These are phyloP conservation scores for Osmerus eperlanus DNA, from an alignment of 2,113 vertebrate species.

Conservation along the genomic window DNA sequence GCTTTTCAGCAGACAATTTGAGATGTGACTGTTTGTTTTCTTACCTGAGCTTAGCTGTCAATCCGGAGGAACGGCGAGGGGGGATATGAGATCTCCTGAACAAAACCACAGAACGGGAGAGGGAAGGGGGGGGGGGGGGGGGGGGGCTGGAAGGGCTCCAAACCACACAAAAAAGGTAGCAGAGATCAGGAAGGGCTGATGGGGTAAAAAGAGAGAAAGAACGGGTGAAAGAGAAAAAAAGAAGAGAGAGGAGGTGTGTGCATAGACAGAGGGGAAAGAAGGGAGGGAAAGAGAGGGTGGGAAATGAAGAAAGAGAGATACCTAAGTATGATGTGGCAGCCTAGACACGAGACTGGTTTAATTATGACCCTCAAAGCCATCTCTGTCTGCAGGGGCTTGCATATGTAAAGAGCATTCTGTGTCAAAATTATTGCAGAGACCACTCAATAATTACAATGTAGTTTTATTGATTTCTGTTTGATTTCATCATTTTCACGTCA, in stretches of 20 bases:
- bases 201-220: conserved; percentile 63
- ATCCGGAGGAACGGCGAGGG: conserved; percentile 75
- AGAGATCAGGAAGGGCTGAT: conserved; percentile 66
- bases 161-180: conserved; percentile 78
- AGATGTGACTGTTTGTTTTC: conserved; percentile 84
- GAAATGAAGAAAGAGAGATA: conserved; percentile 51
- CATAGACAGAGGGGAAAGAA: conserved; percentile 13
- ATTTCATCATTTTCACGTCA: too few relatives aligned
- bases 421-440: too few relatives aligned
- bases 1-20: conserved; percentile 71
- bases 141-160: conserved; percentile 80
- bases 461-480: too few relatives aligned
- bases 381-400: not conserved
- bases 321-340: conserved; percentile 46
- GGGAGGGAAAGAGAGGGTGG: conserved; percentile 16
- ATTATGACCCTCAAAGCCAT: conserved; percentile 47
- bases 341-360: conserved; percentile 37
- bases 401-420: not conserved
- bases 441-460: too few relatives aligned
- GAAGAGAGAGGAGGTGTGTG: conserved; percentile 54
- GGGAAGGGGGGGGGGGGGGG: conserved; percentile 69
- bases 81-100: conserved; percentile 77
- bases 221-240: conserved; percentile 53
- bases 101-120: conserved; percentile 81
- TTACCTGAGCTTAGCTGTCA: conserved; percentile 87